phyloP scores from a whole-genome alignment of 1,140 invertebrate species.

The Solenopsis fugax region DNA sequence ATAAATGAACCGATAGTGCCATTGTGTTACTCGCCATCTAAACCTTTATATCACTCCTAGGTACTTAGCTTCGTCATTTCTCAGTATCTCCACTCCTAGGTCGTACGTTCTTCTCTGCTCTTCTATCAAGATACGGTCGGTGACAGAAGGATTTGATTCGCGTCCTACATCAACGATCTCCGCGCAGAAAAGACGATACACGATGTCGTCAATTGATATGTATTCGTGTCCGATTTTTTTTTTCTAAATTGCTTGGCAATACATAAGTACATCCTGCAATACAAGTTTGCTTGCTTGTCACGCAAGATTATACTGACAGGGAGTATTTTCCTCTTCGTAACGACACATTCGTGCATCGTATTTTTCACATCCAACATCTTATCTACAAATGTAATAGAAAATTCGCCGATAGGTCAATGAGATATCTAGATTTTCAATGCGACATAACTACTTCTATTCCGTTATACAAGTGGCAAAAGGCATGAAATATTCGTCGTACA shows the following conservation, averaged over 20 bases:
- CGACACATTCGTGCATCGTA: background rate
- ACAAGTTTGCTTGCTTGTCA: conserved; percentile 23
- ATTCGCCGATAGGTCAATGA: background rate
- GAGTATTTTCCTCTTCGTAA: conserved; percentile 6
- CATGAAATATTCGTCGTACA: background rate
- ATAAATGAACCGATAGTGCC: conserved; percentile 86
- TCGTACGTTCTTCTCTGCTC: conserved; percentile 23
- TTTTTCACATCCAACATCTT: conserved; percentile 1
- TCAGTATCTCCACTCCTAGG: conserved; percentile 59
- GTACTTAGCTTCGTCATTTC: conserved; percentile 63
- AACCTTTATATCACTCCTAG: conserved; percentile 79
- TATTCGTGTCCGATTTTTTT: conserved; percentile 25
- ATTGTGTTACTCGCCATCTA: conserved; percentile 83
- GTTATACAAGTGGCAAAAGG: background rate
- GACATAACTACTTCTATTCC: background rate
- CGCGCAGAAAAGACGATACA: background rate
- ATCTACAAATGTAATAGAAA: conserved; percentile 30
- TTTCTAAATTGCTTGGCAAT: background rate
- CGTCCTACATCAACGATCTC: conserved; percentile 39
- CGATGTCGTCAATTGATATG: conserved; percentile 3
- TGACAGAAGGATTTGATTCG: conserved; percentile 57
- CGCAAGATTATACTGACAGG: background rate
- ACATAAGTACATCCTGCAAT: background rate
- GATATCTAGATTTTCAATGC: background rate
- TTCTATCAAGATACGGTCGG: conserved; percentile 44